Conservation (phyloP, 2,888 invertebrate species). For the Philonicus albiceps region DNA sequence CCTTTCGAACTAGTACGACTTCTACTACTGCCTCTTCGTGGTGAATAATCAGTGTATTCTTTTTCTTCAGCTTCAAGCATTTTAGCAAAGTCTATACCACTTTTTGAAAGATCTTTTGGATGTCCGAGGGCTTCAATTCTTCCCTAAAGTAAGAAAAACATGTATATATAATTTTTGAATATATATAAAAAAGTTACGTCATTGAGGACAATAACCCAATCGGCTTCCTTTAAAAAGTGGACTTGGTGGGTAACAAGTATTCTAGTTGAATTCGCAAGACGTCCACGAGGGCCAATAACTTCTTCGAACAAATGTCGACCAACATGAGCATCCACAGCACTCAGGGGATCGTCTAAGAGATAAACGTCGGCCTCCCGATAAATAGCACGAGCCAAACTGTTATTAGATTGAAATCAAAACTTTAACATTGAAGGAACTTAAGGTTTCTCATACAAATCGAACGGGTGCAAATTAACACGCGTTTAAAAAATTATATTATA, state of each 20-base stretch:
- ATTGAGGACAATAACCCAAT: slow-evolving; percentile 68
- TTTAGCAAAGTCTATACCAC: slow-evolving; percentile 66
- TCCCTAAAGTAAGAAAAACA: slow-evolving; percentile 57
- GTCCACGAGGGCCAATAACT: slow-evolving; percentile 67
- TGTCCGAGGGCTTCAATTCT: slow-evolving; percentile 64
- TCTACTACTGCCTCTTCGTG: slow-evolving; percentile 1
- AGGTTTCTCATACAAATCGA: too few species aligned
- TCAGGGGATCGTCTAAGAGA: slow-evolving; percentile 77
- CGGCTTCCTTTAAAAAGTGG: slow-evolving; percentile 70
- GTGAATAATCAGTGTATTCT: slow-evolving; percentile 52
- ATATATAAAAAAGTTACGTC: slow-evolving; percentile 64
- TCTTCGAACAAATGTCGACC: slow-evolving; percentile 74
- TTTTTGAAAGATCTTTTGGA: slow-evolving; percentile 62
- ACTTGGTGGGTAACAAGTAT: slow-evolving; percentile 82
- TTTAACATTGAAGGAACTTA: too few species aligned
- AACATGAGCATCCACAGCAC: slow-evolving; percentile 77
- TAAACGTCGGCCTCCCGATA: slow-evolving; percentile 73
- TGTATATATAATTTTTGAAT: not conserved
- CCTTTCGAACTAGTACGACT: slow-evolving; percentile 44
- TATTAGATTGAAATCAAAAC: not conserved
- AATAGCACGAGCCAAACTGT: slow-evolving; percentile 51
- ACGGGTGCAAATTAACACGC: too few species aligned
- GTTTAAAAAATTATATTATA: too few species aligned
- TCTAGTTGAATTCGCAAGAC: slow-evolving; percentile 68
- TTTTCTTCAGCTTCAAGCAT: slow-evolving; percentile 61